Base-by-base conservation (phyloP, 2,888 invertebrate genomes). In the Calameuta filiformis region DNA sequence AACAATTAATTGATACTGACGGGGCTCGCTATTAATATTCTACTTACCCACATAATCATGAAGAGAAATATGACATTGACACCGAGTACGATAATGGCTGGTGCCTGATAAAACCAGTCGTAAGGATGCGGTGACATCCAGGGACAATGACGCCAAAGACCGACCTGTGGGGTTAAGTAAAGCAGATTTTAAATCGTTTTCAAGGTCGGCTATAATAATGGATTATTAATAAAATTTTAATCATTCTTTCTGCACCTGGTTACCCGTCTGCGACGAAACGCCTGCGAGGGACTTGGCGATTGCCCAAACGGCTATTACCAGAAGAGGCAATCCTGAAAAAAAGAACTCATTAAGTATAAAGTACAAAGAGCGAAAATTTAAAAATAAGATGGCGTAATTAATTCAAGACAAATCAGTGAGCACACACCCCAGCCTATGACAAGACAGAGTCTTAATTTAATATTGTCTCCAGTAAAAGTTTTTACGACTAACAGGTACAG, bases 61-160 rank as follows among this genome's bases (percentile, higher is more conserved):
- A 96, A 92, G 80, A 97, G 94, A 92, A 97, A 97, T 86, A 96
- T 93, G 75, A 96, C 94, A 93, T 98, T 98, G 85, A 97, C 94
- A 78, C 95, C 94, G 37, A 98, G 94, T 12, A 98, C 97, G 34
- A 94, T 92, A 82, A 98, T 94, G 3, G 97, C 96, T 0, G 98
- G 98, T 0, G 94, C 95, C 89, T 97, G 96, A 91, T 96, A 97
- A 85, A 98, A 96, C 96, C 97, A 98, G 92, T 98, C 98, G 76
- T 96, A 96, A 76, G 94, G 93, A 88, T 96, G 95, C 81, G 95
- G 94, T 86, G 95, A 94, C 94, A 97, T 96, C 97, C 97, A 97
- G 1, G 95, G 93, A 88, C 97, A 96, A 90, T 95, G 90, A 69
- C 84, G 88, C 81, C 85, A 88, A 11, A 91, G 81, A 4, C 87